Base-by-base conservation (phyloP, 2,888 invertebrate genomes). In the Exocentrus adspersus region DNA sequence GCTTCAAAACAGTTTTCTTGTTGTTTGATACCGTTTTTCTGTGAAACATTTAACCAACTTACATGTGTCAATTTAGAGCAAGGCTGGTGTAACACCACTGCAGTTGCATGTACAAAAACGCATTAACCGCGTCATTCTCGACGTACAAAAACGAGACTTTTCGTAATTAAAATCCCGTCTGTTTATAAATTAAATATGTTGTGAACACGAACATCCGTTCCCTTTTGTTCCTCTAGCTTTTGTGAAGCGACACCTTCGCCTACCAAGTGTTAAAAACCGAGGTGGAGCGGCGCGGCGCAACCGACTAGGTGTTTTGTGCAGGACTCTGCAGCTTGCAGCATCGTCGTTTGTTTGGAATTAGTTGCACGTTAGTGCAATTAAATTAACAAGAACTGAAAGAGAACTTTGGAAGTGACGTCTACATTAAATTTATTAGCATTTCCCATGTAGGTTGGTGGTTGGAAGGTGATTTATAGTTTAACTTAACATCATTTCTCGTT, bases 161-260 rank as follows among this genome's bases (percentile, higher is more conserved):
- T 24, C 42, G 54, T 54, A 28, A 54, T 42, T 54, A 42, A 54
- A 42, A 54, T 54, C 54, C 54, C 43, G 54, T 43, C 54, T 28
- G 43, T 54, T 51, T 54, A 54, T 28, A 54, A 54, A 54, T 54
- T 54, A 54, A 54, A 54, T 42, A 54, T 43, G 28, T 54, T 54
- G 42, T 54, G 54, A 43, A 41, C 54, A 54, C 54, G 54, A 48
- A 54, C 54, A 43, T 54, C 54, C 54, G 54, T 21, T 54, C 16
- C 28, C 54, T 43, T 54, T 43, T 54, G 54, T 54, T 43, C 19
- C 24, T n/a, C n/a, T 24, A 43, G 54, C 17, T 24, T 54, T 54
- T 54, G 54, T 54, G 42, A 24, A 54, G 28, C 43, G 41, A 42
- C 54, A 54, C 54, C 54, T 54, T 24, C 48, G 12, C 28, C 54